Conservation (phyloP, 2,113 vertebrate species). For the Pomatorhinus ruficollis region DNA sequence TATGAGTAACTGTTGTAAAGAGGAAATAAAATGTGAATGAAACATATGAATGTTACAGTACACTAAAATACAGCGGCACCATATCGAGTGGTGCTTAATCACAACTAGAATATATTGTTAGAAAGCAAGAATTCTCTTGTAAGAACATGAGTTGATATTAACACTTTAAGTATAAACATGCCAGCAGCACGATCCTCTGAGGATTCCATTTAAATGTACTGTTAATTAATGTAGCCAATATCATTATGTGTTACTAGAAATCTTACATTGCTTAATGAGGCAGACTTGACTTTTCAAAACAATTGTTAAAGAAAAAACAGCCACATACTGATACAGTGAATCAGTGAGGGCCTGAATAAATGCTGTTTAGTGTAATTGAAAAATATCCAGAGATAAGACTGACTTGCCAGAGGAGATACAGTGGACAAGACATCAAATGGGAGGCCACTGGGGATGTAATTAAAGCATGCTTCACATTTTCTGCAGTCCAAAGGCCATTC, state of each 20-base stretch:
- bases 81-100: not conserved
- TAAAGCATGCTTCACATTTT: slow-evolving; percentile 68
- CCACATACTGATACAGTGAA: slow-evolving; percentile 6
- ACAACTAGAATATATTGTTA: not conserved
- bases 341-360: slow-evolving; percentile 36
- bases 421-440: slow-evolving; percentile 43
- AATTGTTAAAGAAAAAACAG: not conserved
- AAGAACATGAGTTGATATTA: slow-evolving; percentile 18
- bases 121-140: slow-evolving; percentile 25
- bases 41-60: not conserved
- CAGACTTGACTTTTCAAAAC: slow-evolving; percentile 53
- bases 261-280: slow-evolving; percentile 58
- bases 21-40: not conserved
- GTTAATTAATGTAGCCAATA: slow-evolving; percentile 59
- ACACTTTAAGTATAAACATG: not conserved
- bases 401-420: slow-evolving; percentile 55
- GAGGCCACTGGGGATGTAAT: slow-evolving; percentile 57
- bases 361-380: slow-evolving; percentile 43
- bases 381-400: slow-evolving; percentile 67
- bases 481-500: slow-evolving; percentile 32
- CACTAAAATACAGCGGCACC: not conserved
- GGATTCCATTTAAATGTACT: slow-evolving; percentile 46
- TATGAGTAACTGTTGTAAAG: not conserved
- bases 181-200: not conserved
- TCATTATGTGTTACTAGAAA: slow-evolving; percentile 36